Percentiles rank a stretch among this genome's conserved stretches.
phyloP scores from a whole-genome alignment of 1,140 invertebrate genomes.

The Drosophila mauritiana region DNA sequence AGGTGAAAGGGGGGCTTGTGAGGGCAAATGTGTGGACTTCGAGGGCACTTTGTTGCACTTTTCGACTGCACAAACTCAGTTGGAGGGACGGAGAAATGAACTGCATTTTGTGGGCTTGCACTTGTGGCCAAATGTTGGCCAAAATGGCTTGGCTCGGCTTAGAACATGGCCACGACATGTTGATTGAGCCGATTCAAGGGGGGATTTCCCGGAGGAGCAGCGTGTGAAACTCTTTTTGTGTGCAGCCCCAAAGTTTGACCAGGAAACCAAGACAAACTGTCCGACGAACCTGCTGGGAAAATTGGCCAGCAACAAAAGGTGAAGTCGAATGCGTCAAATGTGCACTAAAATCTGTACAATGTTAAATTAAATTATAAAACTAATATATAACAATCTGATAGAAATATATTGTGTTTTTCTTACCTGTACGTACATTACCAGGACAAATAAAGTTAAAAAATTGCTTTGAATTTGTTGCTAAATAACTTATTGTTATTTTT shows the following conservation, averaged over 20 bases:
- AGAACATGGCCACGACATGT: slow-evolving; percentile 77
- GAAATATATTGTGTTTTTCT: too few relatives aligned
- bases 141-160: slow-evolving; percentile 66
- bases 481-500: too few relatives aligned
- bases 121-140: slow-evolving; percentile 79
- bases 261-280: slow-evolving; percentile 32
- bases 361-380: background rate
- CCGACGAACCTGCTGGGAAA: background rate
- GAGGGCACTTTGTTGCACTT: slow-evolving; percentile 64
- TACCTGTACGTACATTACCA: too few relatives aligned
- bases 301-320: background rate
- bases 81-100: slow-evolving; percentile 25
- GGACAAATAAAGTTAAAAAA: too few relatives aligned
- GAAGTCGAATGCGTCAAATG: background rate
- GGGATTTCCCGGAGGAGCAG: slow-evolving; percentile 7
- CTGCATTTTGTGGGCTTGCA: slow-evolving; percentile 78
- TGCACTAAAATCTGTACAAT: background rate
- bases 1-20: background rate
- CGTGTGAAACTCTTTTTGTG: slow-evolving; percentile 40
- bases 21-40: slow-evolving; percentile 18
- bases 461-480: too few relatives aligned
- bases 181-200: slow-evolving; percentile 60
- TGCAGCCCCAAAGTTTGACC: slow-evolving; percentile 24
- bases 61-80: slow-evolving; percentile 41
- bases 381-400: background rate